Evolutionary conservation across 2,113 vertebrate genomes (phyloP).

Genomic region (Halichoerus grypus): DNA sequence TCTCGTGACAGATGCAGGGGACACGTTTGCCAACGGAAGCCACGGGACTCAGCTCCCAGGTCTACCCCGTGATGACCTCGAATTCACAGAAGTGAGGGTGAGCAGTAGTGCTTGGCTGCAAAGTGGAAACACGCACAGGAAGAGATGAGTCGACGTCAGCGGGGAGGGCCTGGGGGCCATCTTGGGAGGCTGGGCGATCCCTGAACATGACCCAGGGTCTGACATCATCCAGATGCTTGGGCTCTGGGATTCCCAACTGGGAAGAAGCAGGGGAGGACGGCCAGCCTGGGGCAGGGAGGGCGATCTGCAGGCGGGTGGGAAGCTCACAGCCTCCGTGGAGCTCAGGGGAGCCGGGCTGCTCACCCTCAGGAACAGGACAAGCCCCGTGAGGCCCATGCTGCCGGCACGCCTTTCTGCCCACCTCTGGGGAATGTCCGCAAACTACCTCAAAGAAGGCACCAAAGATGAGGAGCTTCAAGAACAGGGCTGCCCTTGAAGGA

Average conservation of each 20-base stretch:
- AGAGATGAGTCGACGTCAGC: background rate
- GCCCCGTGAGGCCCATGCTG: background rate
- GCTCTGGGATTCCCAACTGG: background rate
- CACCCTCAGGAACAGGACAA: background rate
- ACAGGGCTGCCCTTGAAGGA: background rate
- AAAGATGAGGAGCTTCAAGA: background rate
- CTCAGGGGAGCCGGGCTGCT: fast-evolving
- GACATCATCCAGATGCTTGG: fast-evolving
- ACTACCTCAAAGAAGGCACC: background rate
- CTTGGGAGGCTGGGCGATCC: background rate
- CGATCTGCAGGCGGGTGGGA: fast-evolving
- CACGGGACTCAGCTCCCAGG: background rate
- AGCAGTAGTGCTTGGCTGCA: fast-evolving
- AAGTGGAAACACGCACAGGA: fast-evolving
- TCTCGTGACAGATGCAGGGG: background rate
- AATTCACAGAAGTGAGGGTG: background rate
- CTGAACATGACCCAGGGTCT: background rate
- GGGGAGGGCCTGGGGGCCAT: background rate
- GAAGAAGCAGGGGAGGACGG: background rate
- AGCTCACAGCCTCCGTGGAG: background rate
- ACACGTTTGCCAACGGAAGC: fast-evolving
- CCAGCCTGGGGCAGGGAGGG: background rate
- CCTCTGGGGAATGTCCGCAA: background rate
- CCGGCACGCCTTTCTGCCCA: background rate
- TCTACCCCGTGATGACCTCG: background rate